Evolutionary conservation across 2,888 invertebrate species (phyloP), one percentile per base, ranked within the genome.

Genomic region (Reticulitermes lucifugus): DNA sequence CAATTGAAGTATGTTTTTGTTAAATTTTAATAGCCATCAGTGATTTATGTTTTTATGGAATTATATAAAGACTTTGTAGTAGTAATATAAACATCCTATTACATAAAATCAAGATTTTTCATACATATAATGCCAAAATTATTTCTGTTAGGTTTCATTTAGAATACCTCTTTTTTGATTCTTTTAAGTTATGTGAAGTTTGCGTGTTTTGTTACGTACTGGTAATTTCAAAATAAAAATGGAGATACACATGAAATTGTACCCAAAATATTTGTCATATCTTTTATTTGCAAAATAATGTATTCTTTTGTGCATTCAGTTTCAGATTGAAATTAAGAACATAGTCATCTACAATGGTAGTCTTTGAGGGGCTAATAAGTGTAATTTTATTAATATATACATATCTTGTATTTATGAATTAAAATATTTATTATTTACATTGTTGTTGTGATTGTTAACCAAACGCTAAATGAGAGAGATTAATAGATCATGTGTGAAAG

Each of bases 401-500:
- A 85, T 83, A 83, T 83, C 79, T 71, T 85, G 65, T 85, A 85
- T 85, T 85, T 85, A 85, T 85, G 79, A 77, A 81, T 79, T 79
- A 85, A 79, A 85, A 70, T 85, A 85, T 85, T 85, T 85, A 85
- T 85, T 84, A 84, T 85, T 84, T 81, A 81, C 81, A 65, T 65
- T 41, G 43, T 81, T 81, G 81, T 81, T 70, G 81, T 81, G 81
- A 81, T 29, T 81, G 81, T 81, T 81, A 65, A 81, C 81, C 81
- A 81, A 55, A 35, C 60, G 55, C 22, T 81, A 81, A 81, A 43
- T 81, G 65, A 81, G 25, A 65, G 65, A 81, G n/a, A 79, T 46
- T 55, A 29, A 71, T 70, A 25, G 46, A 12, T 60, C 79, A 83
- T 80, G 85, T 83, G 83, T 73, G 79, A 81, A 71, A 51, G 77